Evolutionary conservation across 2,113 vertebrate genomes (phyloP), one percentile per base, ranked within the genome.

Genomic region (Podocnemis expansa): DNA sequence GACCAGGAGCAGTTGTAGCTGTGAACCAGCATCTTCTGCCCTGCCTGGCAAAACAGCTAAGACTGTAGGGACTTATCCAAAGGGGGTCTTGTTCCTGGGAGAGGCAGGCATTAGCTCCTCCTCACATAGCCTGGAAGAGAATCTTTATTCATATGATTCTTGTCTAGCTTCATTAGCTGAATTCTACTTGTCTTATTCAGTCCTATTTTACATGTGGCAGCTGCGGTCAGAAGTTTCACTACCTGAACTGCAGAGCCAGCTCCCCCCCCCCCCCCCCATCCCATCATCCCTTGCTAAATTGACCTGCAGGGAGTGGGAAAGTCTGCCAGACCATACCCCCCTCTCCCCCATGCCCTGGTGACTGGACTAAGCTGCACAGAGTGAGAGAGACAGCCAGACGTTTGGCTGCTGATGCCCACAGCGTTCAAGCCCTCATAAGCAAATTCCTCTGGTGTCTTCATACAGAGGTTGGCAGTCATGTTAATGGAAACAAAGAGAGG

Each of bases 381-480:
- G 9, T 98, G 98, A 24, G 94, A 94, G 52, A 98, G 55, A 76
- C 98, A 98, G 79, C 98, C 98, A 9, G 93, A 94, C 84, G 98
- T 98, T 93, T 96, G 96, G 54, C n/a, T 97, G 87, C 97, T 96
- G 96, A 98, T 94, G 29, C 98, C 98, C 54, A 98, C 98, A 0
- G 98, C 98, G 97, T 98, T 98, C 84, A 98, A 80, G 22, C 98
- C 98, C 34, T 98, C 97, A 9, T 27, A 25, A 79, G 92, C 98
- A 11, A 96, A 99, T 0, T 79, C 96, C 1, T 97, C 34, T 1
- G 98, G 75, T 2, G 81, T 97, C 95, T 98, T 97, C 34, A 98
- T 82, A 3, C 97, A 47, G 47, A 60, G 29, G 51, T 97, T 94
- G 2, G 51, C 1, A 1, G 97, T 98, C 98, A 98, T 98, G 92